Conservation (phyloP, 2,888 invertebrate species). For the Drosophila ochracea region DNA sequence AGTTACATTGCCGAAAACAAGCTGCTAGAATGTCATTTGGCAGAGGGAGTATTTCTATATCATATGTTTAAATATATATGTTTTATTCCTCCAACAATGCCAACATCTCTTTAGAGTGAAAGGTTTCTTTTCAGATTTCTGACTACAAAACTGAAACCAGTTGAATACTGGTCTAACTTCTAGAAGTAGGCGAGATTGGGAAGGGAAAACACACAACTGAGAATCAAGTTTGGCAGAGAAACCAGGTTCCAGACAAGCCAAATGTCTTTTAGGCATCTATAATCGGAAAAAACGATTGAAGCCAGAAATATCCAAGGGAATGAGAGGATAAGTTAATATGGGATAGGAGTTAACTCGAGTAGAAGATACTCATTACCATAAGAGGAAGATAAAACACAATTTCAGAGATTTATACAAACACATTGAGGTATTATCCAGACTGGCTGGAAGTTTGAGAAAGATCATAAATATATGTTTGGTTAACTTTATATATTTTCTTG, state of each 20-base stretch:
- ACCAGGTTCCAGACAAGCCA: rapidly evolving
- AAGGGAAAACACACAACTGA: background rate
- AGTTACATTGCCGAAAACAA: conserved; percentile 12
- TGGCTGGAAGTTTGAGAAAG: background rate
- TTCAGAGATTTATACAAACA: background rate
- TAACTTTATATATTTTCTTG: background rate
- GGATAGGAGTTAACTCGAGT: background rate
- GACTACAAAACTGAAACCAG: background rate
- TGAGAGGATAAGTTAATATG: background rate
- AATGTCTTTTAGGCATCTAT: background rate
- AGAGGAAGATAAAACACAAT: background rate
- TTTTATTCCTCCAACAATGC: background rate
- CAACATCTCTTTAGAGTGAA: background rate
- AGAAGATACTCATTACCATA: background rate
- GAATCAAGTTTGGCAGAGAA: background rate
- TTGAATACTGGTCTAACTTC: background rate
- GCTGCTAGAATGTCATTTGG: conserved; percentile 15
- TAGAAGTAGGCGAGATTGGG: background rate
- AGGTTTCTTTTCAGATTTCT: background rate
- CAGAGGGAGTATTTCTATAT: background rate
- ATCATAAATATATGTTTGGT: background rate
- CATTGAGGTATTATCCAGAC: background rate
- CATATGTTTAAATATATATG: conserved; percentile 5
- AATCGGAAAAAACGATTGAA: background rate
- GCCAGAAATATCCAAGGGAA: background rate